phyloP scores from a whole-genome alignment of 2,888 invertebrate species.

The Tenthredo livida region DNA sequence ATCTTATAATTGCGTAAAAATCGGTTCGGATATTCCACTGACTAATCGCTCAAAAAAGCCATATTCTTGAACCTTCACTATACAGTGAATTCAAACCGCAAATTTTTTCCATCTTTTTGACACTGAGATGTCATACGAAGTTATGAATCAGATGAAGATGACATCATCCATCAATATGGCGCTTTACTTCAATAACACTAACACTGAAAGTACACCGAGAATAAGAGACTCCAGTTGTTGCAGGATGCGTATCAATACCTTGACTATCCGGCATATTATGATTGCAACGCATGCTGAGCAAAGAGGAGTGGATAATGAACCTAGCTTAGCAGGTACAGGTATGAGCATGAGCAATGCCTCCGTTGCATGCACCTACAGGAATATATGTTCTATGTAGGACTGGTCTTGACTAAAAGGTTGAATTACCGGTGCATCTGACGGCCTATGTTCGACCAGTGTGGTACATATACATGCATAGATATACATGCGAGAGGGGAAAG shows the following conservation, averaged over 20 bases:
- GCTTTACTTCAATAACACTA: neutral
- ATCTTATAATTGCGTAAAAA: neutral
- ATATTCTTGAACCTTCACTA: neutral
- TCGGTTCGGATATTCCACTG: neutral
- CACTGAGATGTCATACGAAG: neutral
- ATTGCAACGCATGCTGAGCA: neutral
- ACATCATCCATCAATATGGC: neutral
- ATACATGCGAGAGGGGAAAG: neutral
- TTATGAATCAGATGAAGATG: neutral
- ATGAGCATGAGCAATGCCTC: neutral
- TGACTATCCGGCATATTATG: neutral
- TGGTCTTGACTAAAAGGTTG: slow-evolving; percentile 14
- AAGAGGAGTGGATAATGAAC: neutral
- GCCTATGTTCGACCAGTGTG: neutral
- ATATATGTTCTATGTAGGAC: neutral
- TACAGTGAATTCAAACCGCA: neutral
- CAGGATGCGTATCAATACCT: neutral
- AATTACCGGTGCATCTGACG: neutral
- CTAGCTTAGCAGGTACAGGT: slow-evolving; percentile 24
- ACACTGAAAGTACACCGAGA: neutral
- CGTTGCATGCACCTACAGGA: neutral
- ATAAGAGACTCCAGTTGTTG: neutral
- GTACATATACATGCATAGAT: neutral
- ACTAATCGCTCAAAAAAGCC: neutral
- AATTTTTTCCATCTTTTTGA: neutral